Evolutionary conservation across 1,140 invertebrate species (phyloP).

Genomic region (Chionoecetes opilio): DNA sequence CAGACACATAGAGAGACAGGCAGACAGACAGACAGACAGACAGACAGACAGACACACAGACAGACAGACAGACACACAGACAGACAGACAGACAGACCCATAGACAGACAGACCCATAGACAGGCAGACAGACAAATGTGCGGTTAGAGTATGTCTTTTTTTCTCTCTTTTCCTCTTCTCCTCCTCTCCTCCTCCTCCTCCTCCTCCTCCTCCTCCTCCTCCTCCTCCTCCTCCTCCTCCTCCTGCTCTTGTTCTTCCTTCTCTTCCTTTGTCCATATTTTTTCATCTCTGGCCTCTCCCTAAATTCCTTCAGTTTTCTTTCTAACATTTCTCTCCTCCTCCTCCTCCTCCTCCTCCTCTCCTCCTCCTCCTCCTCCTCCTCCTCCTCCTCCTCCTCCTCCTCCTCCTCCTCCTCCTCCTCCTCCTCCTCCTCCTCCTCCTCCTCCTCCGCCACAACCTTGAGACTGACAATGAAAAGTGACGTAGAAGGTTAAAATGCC

Average conservation of each 20-base stretch:
- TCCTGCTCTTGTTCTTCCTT: too few species aligned
- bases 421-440: slow-evolving; percentile 48
- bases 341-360: background rate
- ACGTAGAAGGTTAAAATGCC: background rate
- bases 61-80: too few species aligned
- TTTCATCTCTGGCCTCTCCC: background rate
- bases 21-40: too few species aligned
- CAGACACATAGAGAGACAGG: too few species aligned
- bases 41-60: too few species aligned
- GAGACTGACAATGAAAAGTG: background rate
- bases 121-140: too few species aligned
- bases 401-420: slow-evolving; percentile 37
- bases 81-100: too few species aligned
- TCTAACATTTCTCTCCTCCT: background rate
- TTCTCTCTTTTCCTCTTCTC: background rate
- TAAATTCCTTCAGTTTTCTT: background rate
- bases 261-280: too few species aligned
- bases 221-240: background rate
- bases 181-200: slow-evolving; percentile 41
- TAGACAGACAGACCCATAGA: too few species aligned
- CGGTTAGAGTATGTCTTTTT: too few species aligned
- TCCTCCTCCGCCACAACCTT: too few species aligned
- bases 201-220: slow-evolving; percentile 24
- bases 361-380: slow-evolving; percentile 21
- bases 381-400: background rate